These are phyloP conservation scores for Dynastes tityus DNA, from an alignment of 2,888 invertebrate species.

Conservation along the genomic window DNA sequence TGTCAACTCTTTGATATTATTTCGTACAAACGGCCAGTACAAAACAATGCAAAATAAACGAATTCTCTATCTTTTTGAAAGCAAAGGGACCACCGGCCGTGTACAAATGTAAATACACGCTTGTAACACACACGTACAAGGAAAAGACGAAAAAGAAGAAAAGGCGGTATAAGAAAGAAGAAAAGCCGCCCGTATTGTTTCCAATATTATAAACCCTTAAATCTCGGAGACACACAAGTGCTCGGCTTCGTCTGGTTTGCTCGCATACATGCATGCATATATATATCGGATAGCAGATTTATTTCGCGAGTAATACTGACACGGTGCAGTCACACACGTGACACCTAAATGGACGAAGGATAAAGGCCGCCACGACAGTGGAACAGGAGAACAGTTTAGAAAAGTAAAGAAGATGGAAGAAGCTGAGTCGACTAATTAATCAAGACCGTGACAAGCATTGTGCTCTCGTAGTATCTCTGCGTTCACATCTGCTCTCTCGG, in stretches of 20 bases:
- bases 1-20: slow-evolving; percentile 8
- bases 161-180: slow-evolving; percentile 41
- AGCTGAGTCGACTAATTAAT: slow-evolving; percentile 61
- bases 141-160: slow-evolving; percentile 13
- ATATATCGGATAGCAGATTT: slow-evolving; percentile 54
- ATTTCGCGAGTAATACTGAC: slow-evolving; percentile 53
- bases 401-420: slow-evolving; percentile 58
- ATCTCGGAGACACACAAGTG: slow-evolving; percentile 36
- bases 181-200: slow-evolving; percentile 49
- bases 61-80: slow-evolving; percentile 22
- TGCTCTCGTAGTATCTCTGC: slow-evolving; percentile 56
- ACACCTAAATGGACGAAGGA: slow-evolving; percentile 54
- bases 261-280: slow-evolving; percentile 7
- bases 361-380: slow-evolving; percentile 49
- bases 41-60: slow-evolving; percentile 17
- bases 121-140: slow-evolving; percentile 29
- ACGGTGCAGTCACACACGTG: slow-evolving; percentile 52
- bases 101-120: slow-evolving; percentile 44
- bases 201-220: slow-evolving; percentile 49
- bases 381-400: slow-evolving; percentile 49
- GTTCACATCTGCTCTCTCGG: slow-evolving; percentile 59
- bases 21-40: background rate
- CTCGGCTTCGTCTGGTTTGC: slow-evolving; percentile 24
- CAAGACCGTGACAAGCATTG: slow-evolving; percentile 62
- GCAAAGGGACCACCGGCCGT: slow-evolving; percentile 26